A percentile compares a stretch with the other conserved stretches of the same genome.
phyloP scores from a whole-genome alignment of 2,113 vertebrate species.

The Ivindomyrus marchei region DNA sequence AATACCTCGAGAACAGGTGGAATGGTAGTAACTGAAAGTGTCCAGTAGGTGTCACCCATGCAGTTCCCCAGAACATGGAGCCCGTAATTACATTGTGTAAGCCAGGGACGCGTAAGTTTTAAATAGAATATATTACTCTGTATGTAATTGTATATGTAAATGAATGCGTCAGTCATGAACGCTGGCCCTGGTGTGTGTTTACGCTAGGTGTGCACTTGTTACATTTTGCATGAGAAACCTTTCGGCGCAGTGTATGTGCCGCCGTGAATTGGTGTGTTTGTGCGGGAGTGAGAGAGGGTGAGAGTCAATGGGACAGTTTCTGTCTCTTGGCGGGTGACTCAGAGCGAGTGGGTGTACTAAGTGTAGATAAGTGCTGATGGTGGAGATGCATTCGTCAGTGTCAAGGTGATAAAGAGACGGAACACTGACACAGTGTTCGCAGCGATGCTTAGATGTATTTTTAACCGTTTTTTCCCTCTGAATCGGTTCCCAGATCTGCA shows the following conservation, averaged over 20 bases:
- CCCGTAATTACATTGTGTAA: neutral
- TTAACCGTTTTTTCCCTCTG: neutral
- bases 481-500: neutral
- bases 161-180: neutral
- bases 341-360: conserved; percentile 33
- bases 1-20: neutral
- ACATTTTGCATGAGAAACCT: neutral
- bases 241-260: neutral
- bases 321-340: conserved; percentile 19
- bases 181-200: neutral
- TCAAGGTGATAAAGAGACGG: conserved; percentile 32
- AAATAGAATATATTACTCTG: neutral
- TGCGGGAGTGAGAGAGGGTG: neutral
- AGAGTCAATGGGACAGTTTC: conserved; percentile 1
- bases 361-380: conserved; percentile 37
- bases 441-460: conserved; percentile 9
- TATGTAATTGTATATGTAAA: neutral
- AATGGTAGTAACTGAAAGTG: neutral
- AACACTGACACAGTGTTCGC: conserved; percentile 21
- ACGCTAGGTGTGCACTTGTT: neutral
- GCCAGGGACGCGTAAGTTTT: neutral
- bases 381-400: conserved; percentile 35
- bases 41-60: conserved; percentile 14
- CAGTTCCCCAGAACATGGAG: neutral
- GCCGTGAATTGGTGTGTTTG: neutral